These are phyloP conservation scores for Chrysopa pallens DNA, from an alignment of 1,140 invertebrate genomes.

Conservation along the genomic window DNA sequence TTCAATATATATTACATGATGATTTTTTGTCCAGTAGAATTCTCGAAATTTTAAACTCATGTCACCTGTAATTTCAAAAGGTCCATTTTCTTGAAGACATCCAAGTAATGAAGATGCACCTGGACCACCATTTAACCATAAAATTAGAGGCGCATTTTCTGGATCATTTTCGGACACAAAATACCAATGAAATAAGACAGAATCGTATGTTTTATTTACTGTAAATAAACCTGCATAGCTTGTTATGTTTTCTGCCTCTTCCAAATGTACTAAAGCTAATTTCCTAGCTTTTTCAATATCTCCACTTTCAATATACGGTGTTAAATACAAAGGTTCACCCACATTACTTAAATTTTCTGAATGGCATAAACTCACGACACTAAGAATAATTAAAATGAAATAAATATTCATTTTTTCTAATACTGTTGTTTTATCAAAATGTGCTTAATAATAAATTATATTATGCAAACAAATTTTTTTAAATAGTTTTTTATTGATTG, in stretches of 20 bases:
- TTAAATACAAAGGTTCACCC: conserved; percentile 37
- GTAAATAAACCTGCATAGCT: conserved; percentile 53
- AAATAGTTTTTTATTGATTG: too few relatives aligned
- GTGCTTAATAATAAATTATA: too few relatives aligned
- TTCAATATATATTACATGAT: conserved; percentile 69
- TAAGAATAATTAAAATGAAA: too few relatives aligned
- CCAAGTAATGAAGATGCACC: conserved; percentile 64
- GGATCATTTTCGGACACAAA: conserved; percentile 42
- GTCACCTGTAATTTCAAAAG: conserved; percentile 37
- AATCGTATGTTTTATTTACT: conserved; percentile 55
- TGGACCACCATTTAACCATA: conserved; percentile 75
- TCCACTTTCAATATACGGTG: conserved; percentile 40
- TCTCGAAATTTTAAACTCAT: conserved; percentile 37
- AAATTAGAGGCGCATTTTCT: conserved; percentile 46
- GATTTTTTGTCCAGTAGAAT: conserved; percentile 53
- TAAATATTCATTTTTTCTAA: too few relatives aligned
- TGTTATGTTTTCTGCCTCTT: conserved; percentile 12
- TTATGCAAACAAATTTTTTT: too few relatives aligned
- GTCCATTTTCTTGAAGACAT: conserved; percentile 68
- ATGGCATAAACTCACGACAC: too few relatives aligned
- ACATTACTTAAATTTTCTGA: too few relatives aligned
- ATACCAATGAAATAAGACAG: conserved; percentile 81
- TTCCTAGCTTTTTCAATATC: conserved; percentile 21
- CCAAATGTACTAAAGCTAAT: conserved; percentile 22
- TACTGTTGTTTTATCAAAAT: too few relatives aligned